Base-by-base conservation (phyloP, 2,113 vertebrate species). In the Ochotona curzoniae region DNA sequence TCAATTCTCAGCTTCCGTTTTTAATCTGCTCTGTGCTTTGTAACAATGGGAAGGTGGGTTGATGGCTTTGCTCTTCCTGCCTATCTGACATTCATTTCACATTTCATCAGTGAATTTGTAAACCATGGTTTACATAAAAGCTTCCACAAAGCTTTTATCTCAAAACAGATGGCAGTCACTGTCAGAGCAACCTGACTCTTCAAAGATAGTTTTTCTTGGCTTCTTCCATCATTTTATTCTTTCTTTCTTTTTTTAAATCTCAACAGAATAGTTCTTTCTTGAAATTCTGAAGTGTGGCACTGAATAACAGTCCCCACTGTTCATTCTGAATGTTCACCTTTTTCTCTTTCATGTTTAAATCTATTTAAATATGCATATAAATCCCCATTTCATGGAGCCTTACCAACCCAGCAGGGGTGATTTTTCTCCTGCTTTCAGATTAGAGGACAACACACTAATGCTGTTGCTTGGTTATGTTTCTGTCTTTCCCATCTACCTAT, bases 211-310 rank as follows among this genome's bases (percentile, higher is more conserved):
- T 83, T 93, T 84, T 66, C 28, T 28, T 73, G 35, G 4, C 89
- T 87, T 74, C 30, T 28, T 80, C 32, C 79, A 44, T 87, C 21
- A 51, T 79, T 83, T 94, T 11, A 32, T 7, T 90, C 30, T 73
- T 51, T 90, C 86, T 30, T 89, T 18, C 26, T 38, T 44, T 44
- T 44, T 44, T 44, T 4, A 44, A 44, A 44, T 87, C 44, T 17
- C 8, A 61, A 51, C 9, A 75, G 26, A 95, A 7, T 9, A 94
- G 32, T 51, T 8, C 7, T 84, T n/a, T 82, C 60, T 87, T 81
- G 32, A 92, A 94, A 82, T 92, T 90, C 32, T 26, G 89, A 91
- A 93, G 92, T 83, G 26, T 81, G 25, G 17, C 93, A 93, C 54
- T 88, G 81, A 90, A 75, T 92, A 49, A 30, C 54, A 83, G 26